Evolutionary conservation across 2,113 vertebrate genomes (phyloP), one percentile per base, ranked within the genome.

Genomic region (Onychorhynchus coronatus): DNA sequence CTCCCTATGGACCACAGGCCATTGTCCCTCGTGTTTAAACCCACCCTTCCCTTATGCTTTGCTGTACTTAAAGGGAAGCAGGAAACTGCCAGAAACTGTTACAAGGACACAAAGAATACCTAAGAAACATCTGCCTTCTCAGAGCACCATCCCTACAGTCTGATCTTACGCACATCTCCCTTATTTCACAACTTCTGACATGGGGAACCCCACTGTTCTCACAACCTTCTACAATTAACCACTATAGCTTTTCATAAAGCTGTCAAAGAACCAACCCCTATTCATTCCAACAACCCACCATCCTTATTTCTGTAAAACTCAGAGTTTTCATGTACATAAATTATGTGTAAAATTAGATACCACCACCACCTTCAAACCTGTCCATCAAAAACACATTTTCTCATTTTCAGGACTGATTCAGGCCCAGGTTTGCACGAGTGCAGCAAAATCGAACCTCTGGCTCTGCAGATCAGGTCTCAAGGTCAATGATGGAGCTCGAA

Each of bases 1-100:
- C 52, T 82, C 85, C 85, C 63, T 24, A 2, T 1, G n/a, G 79
- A 84, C 27, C 35, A 33, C 21, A 3, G 84, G 6, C 53, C 35
- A 14, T 65, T 25, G 50, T 16, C 20, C 72, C 46, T 7, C 0
- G 1, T 0, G 1, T 11, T 88, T 16, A 14, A 50, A 47, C 42
- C 21, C 6, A 15, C 41, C n/a, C 12, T 41, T 14, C 44, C 41
- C 65, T 20, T 3, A 15, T 0, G 44, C 27, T 49, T 14, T 17
- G 25, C 53, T 44, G 22, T 3, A 33, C 25, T 2, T 13, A 12
- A 58, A 46, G 0, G 0, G 1, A 6, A 53, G 66, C 62, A 89
- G 31, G 39, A 21, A 33, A 12, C 46, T 46, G 58, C 70, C 14
- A 24, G 68, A 63, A 2, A 6, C 9, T 9, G 31, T 13, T 16